Base-by-base conservation (phyloP, 2,113 vertebrate species). In the Chaetops frenatus region DNA sequence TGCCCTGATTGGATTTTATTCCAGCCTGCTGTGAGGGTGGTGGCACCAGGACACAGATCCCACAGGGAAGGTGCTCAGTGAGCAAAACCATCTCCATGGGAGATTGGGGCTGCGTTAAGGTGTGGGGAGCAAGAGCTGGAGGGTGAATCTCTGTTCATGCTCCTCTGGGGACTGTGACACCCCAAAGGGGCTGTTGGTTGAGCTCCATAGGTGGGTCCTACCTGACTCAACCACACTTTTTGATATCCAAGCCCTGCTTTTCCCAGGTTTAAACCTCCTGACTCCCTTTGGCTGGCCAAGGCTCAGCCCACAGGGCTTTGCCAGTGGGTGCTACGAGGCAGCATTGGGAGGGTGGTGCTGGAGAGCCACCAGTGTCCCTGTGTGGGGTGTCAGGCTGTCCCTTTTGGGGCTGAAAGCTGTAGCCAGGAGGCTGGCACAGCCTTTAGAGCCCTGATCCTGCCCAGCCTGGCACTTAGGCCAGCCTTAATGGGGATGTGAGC, bases 141-240 rank as follows among this genome's bases (percentile, higher is more conserved):
- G 70, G n/a, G 6, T 1, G 5, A 23, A 29, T 27, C 12, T 24
- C 20, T 7, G 11, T 25, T 15, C 4, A 0, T 20, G 7, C 56
- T 35, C 33, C 12, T 18, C 47, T 80, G 81, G 76, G 62, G 47
- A 22, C 29, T 11, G 53, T 13, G 86, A 27, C 73, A 71, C 38
- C 36, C 27, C 71, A 9, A 8, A 81, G 65, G 31, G 28, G 7
- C 48, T 5, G 5, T 23, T 57, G 24, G 25, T 67, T 51, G 61
- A 62, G 53, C 73, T 53, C 42, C 66, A 24, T 35, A 12, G 16
- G 38, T 0, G 3, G 12, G 12, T 18, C 72, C 5, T 67, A 60
- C 54, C 42, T 27, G 40, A 7, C 14, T 42, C 76, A 15, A 0
- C 85, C 50, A 7, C 50, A 11, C 45, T 15, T 44, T 25, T 51